Conservation (phyloP, 30 jellyfish, hydroid and myxozoan genomes). For the Turritopsis dohrnii region DNA sequence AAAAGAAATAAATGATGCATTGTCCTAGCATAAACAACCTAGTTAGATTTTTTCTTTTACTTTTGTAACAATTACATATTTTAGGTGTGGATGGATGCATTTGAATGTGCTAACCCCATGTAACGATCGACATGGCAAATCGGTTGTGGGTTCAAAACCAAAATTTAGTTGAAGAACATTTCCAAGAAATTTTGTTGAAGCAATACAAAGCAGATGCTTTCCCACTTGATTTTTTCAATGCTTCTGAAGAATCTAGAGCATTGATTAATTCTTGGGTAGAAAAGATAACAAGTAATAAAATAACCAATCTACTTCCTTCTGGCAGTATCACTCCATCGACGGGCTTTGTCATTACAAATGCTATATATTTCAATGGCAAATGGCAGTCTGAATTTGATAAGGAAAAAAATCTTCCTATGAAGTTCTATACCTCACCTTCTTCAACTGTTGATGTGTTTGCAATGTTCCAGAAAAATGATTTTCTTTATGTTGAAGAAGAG, state of each 20-base stretch:
- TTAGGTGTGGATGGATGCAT: slow-evolving; percentile 6
- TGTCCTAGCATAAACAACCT: too few relatives aligned
- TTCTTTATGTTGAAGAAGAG: slow-evolving; percentile 20
- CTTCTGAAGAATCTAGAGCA: slow-evolving; percentile 34
- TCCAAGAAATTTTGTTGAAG: slow-evolving; percentile 30
- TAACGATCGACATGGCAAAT: slow-evolving; percentile 43
- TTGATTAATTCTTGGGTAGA: slow-evolving; percentile 67
- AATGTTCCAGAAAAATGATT: slow-evolving; percentile 45
- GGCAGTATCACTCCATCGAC: slow-evolving; percentile 43
- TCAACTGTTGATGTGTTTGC: slow-evolving; percentile 29
- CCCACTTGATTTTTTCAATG: slow-evolving; percentile 38
- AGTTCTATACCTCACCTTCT: slow-evolving; percentile 29
- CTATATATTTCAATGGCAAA: slow-evolving; percentile 67
- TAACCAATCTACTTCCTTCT: slow-evolving; percentile 41
- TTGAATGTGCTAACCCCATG: background rate
- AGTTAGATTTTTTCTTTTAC: too few relatives aligned
- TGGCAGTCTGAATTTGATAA: slow-evolving; percentile 57
- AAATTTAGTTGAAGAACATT: slow-evolving; percentile 10
- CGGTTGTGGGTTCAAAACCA: slow-evolving; percentile 53
- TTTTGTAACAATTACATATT: too few relatives aligned
- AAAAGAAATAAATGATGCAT: too few relatives aligned
- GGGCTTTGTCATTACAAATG: slow-evolving; percentile 69
- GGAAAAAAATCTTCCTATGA: slow-evolving; percentile 11
- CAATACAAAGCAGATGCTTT: slow-evolving; percentile 39
- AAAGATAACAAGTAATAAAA: slow-evolving; percentile 48